These are phyloP conservation scores for Sthenelais limicola DNA, from an alignment of 2,888 invertebrate species.

Conservation along the genomic window DNA sequence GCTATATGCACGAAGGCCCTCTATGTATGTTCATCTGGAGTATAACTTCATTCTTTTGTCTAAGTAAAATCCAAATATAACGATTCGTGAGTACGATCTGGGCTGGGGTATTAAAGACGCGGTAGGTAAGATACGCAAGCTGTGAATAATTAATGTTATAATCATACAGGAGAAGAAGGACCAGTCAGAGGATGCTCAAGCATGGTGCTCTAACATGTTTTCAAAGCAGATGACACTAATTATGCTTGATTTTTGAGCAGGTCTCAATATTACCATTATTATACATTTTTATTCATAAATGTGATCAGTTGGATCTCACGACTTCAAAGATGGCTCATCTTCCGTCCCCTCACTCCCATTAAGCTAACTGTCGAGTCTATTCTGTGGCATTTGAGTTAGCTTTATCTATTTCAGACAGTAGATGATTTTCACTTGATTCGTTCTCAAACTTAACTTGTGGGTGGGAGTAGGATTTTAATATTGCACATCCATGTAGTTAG, in stretches of 20 bases:
- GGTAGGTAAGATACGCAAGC: conserved; percentile 34
- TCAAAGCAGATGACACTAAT: conserved; percentile 36
- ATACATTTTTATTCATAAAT: conserved; percentile 11
- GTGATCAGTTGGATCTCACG: conserved; percentile 36
- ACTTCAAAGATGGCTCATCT: conserved; percentile 48
- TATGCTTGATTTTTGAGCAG: conserved; percentile 45
- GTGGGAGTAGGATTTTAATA: no score
- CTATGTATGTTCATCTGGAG: conserved; percentile 59
- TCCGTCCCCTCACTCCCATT: no score
- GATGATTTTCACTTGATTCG: no score
- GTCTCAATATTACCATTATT: conserved; percentile 36
- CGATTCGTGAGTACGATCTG: conserved; percentile 23
- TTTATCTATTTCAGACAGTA: no score
- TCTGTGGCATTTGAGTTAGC: no score
- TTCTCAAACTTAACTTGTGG: no score
- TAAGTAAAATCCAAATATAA: conserved; percentile 13
- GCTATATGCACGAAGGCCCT: conserved; percentile 53
- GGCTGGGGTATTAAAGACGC: conserved; percentile 1
- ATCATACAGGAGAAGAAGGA: conserved; percentile 16
- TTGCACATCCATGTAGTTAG: no score
- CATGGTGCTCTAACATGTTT: conserved; percentile 1
- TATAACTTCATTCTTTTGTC: conserved; percentile 34
- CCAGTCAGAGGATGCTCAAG: conserved; percentile 15
- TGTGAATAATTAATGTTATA: conserved; percentile 13
- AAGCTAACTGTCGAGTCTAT: no score